A percentile compares a stretch with the other conserved stretches of the same genome.
Evolutionary conservation across 2,797 vertebrate species (phyloP).

Genomic region (Myotis myotis): DNA sequence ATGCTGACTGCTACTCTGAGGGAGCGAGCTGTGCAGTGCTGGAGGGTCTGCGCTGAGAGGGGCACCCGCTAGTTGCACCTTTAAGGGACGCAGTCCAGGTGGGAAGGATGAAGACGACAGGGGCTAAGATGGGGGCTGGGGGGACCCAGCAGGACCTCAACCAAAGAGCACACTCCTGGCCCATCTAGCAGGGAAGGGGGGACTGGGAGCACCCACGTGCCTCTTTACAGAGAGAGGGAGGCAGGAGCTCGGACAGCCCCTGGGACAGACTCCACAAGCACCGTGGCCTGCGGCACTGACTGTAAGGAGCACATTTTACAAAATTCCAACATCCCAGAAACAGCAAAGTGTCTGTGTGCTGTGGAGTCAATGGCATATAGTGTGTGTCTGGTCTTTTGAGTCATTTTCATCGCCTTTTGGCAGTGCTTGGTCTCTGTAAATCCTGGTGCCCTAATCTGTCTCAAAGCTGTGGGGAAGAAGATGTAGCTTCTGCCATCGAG

Average conservation of each 20-base stretch:
- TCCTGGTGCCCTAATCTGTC: not conserved
- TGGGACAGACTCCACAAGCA: not conserved
- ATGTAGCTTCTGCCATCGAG: not conserved
- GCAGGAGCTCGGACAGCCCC: not conserved
- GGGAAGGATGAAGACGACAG: not conserved
- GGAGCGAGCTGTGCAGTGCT: not conserved
- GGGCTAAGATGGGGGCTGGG: not conserved
- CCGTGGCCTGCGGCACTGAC: not conserved
- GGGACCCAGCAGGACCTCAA: not conserved
- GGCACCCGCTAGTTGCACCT: not conserved
- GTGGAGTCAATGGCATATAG: not conserved
- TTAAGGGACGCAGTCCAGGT: not conserved
- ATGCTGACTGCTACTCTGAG: not conserved
- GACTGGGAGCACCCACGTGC: rapidly evolving
- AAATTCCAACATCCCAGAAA: not conserved
- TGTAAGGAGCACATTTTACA: not conserved
- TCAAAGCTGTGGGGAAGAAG: not conserved
- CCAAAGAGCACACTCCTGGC: not conserved
- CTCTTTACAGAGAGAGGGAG: not conserved
- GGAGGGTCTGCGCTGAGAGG: not conserved
- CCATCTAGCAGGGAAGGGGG: not conserved
- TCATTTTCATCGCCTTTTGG: not conserved
- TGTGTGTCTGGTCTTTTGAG: not conserved
- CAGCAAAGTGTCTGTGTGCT: not conserved
- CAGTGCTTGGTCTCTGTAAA: not conserved